Conservation (phyloP, 1,140 invertebrate genomes). For the Brachionus rubens region DNA sequence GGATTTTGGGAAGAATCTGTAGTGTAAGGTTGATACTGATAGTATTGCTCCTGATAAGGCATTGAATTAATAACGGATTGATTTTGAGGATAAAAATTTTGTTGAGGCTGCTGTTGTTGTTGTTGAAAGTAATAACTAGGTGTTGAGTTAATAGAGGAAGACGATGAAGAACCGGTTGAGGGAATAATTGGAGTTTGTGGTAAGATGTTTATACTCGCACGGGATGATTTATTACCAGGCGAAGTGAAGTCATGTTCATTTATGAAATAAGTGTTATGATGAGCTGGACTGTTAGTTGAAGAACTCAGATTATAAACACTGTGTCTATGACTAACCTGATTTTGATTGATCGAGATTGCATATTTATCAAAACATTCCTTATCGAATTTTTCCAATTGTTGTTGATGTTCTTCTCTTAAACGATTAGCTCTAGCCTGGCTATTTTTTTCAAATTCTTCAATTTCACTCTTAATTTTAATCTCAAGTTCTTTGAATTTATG, state of each 20-base stretch:
- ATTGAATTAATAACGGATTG: background rate
- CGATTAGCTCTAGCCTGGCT: background rate
- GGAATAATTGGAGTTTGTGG: background rate
- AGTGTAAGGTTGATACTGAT: background rate
- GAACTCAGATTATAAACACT: slow-evolving; percentile 7
- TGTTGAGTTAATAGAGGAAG: background rate
- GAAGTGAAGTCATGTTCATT: background rate
- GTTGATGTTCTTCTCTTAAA: background rate
- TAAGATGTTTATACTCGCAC: background rate
- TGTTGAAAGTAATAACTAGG: too few relatives aligned
- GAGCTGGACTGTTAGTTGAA: background rate
- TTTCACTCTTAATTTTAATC: background rate
- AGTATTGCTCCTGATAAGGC: background rate
- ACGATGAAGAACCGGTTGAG: background rate
- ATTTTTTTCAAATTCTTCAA: slow-evolving; percentile 16
- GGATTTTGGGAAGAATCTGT: background rate
- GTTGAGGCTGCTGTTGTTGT: background rate
- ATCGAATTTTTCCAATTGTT: slow-evolving; percentile 9
- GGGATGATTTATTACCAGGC: background rate
- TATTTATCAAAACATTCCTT: slow-evolving; percentile 47
- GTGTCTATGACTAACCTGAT: background rate
- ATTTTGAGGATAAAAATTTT: background rate
- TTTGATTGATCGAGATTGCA: slow-evolving; percentile 17
- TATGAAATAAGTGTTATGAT: background rate
- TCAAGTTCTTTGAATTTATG: slow-evolving; percentile 31